These are phyloP conservation scores for Okamejei kenojei DNA, from an alignment of 2,797 vertebrate species.

Conservation along the genomic window DNA sequence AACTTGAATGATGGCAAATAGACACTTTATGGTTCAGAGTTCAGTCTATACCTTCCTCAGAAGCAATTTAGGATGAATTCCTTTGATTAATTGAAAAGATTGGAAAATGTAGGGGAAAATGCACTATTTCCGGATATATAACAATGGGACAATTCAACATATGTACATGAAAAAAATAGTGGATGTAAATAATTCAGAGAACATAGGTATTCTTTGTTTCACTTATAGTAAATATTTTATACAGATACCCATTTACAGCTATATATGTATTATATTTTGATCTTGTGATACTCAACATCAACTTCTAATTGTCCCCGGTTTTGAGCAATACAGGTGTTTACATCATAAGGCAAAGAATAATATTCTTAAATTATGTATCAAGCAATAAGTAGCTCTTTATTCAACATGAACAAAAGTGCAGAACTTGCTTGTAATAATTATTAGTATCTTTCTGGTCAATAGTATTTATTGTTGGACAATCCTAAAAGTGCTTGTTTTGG, in stretches of 20 bases:
- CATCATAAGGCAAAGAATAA: constrained; percentile 28
- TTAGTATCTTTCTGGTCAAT: constrained; percentile 59
- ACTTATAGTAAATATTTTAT: constrained; percentile 31
- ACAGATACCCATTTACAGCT: constrained; percentile 11
- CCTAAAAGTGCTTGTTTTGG: constrained; percentile 52
- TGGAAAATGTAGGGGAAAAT: background rate
- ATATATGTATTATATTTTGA: constrained; percentile 27
- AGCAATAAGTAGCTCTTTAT: constrained; percentile 45
- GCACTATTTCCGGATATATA: constrained; percentile 4
- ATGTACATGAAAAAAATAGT: constrained; percentile 25
- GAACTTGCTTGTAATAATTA: constrained; percentile 50
- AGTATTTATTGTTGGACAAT: constrained; percentile 67
- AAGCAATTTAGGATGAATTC: background rate
- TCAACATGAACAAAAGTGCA: constrained; percentile 47
- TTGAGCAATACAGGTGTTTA: constrained; percentile 31
- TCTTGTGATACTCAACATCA: constrained; percentile 11
- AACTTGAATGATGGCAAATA: background rate
- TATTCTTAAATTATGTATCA: constrained; percentile 40
- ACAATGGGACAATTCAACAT: constrained; percentile 13
- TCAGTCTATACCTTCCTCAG: background rate
- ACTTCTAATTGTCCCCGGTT: background rate
- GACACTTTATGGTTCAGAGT: background rate
- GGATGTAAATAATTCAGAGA: constrained; percentile 31
- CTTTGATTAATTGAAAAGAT: background rate
- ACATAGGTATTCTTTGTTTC: constrained; percentile 25